Evolutionary conservation across 2,888 invertebrate genomes (phyloP), one percentile per base, ranked within the genome.

Genomic region (Eupithecia centaureata): DNA sequence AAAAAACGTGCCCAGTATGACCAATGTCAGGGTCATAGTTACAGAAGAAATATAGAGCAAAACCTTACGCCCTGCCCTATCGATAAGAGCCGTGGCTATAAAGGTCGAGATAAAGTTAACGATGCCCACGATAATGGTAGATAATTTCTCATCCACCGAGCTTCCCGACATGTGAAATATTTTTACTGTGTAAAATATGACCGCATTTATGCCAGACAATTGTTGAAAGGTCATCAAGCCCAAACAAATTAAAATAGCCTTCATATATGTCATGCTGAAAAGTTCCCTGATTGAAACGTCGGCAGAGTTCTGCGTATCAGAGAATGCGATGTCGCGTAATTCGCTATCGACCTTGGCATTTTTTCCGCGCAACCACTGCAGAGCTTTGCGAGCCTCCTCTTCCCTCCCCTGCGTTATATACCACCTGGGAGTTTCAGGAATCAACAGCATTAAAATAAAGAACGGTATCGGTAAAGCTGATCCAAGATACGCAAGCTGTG

Each of bases 151-250:
- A 79, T 97, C 95, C 66, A 98, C 95, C 5, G 95, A 94, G 79
- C 97, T 97, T 28, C 97, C 98, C 15, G 98, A 96, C 87, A 95
- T 95, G 91, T 96, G 90, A 87, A 99, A 99, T 77, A 99, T 99
- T 72, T 94, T 94, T 0, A 97, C 97, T 0, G 98, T 97, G 84
- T 98, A 99, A 91, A 99, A 99, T 86, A 99, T 98, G 63, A 99
- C 97, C 7, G 98, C 98, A 87, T 99, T 99, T 76, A 99, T 98
- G 27, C 99, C 99, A 70, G 97, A 97, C 81, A 98, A 89, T 86
- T 99, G 99, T 88, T 99, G 99, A 91, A 99, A 98, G 73, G 97
- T 96, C 98, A 99, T 99, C 61, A 99, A 94, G 0, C 97, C 97
- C 67, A 98, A 87, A 2, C 96, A 96, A 74, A 98, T 97, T 25